Evolutionary conservation across 2,888 invertebrate genomes (phyloP).

Genomic region (Thera obeliscata): DNA sequence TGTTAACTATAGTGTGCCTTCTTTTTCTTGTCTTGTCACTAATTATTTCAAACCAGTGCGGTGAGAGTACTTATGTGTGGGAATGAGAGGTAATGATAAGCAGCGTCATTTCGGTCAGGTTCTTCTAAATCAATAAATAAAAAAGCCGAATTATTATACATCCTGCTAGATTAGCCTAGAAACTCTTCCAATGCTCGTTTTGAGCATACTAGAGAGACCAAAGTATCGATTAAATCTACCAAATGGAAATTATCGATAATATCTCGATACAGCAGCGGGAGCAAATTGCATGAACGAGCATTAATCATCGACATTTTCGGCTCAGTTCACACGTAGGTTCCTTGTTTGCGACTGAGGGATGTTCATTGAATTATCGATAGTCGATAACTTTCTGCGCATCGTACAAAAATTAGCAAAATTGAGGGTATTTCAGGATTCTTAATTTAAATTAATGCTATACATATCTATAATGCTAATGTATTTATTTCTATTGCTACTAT

Average conservation of each 20-base stretch:
- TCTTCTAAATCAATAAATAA: neutral
- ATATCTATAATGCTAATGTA: no score
- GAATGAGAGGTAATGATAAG: no score
- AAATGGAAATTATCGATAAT: conserved; percentile 30
- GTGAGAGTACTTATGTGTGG: no score
- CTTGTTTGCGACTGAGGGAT: conserved; percentile 36
- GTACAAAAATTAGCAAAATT: neutral
- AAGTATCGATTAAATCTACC: conserved; percentile 19
- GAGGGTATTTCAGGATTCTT: no score
- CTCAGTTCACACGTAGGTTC: conserved; percentile 39
- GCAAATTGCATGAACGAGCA: conserved; percentile 35
- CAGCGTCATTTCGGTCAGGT: neutral
- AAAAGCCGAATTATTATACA: conserved; percentile 10
- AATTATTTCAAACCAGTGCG: no score
- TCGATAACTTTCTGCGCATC: conserved; percentile 6
- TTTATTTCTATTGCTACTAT: neutral
- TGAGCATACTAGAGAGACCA: conserved; percentile 13
- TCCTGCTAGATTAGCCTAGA: conserved; percentile 8
- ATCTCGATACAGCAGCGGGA: conserved; percentile 27
- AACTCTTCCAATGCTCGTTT: conserved; percentile 14
- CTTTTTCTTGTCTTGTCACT: no score
- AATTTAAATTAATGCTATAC: no score
- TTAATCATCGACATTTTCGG: conserved; percentile 43
- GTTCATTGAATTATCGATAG: conserved; percentile 24
- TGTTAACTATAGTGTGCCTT: no score